These are phyloP conservation scores for Leptosomus discolor DNA, from an alignment of 2,113 vertebrate species.

Conservation along the genomic window DNA sequence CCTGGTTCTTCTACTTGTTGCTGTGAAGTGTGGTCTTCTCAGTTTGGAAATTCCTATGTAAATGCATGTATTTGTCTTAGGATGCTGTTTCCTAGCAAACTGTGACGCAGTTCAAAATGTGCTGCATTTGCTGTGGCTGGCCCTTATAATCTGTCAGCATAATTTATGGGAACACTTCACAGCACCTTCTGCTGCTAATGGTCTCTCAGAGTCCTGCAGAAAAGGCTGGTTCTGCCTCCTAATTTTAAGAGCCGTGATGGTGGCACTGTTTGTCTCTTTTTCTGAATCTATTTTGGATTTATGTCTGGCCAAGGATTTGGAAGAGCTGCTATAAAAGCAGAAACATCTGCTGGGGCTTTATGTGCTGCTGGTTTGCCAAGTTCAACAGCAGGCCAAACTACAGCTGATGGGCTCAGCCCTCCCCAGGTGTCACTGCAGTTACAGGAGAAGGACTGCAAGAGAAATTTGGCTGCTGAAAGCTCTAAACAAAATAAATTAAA, in stretches of 20 bases:
- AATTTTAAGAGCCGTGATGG: constrained; percentile 30
- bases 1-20: neutral
- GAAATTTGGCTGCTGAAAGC: neutral
- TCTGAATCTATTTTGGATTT: constrained; percentile 25
- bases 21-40: neutral
- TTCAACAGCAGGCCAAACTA: constrained; percentile 8
- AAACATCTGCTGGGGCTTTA: constrained; percentile 21
- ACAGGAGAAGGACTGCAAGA: neutral
- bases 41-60: neutral
- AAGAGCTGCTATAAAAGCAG: constrained; percentile 17
- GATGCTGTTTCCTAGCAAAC: constrained; percentile 9
- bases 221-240: constrained; percentile 25
- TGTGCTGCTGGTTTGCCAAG: neutral
- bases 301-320: constrained; percentile 14
- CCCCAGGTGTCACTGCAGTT: constrained; percentile 30
- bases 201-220: neutral
- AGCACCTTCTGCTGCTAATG: neutral
- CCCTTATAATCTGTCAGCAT: neutral
- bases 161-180: neutral
- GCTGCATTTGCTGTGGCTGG: neutral
- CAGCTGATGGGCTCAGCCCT: neutral
- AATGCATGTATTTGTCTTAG: neutral
- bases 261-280: constrained; percentile 21
- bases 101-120: neutral
- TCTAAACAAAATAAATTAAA: neutral